Evolutionary conservation across 1,140 invertebrate genomes (phyloP).

Genomic region (Drosophila pectinifera): DNA sequence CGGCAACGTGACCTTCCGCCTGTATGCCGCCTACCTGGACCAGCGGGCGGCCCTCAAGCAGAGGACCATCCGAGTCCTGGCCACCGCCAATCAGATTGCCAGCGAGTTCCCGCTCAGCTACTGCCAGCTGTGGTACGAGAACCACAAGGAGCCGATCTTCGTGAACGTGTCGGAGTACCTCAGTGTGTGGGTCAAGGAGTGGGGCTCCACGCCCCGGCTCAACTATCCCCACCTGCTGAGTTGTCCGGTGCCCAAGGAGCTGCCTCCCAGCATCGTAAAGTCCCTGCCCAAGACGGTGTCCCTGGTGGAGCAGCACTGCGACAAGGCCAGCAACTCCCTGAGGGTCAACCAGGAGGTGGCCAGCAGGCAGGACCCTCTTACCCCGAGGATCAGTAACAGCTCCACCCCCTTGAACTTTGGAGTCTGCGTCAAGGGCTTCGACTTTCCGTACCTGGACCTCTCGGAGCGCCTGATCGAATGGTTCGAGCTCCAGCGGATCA

Average conservation of each 20-base stretch:
- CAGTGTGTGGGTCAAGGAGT: slow-evolving; percentile 95
- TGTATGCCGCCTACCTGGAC: slow-evolving; percentile 95
- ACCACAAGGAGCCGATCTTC: slow-evolving; percentile 89
- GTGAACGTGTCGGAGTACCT: slow-evolving; percentile 92
- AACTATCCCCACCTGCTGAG: slow-evolving; percentile 95
- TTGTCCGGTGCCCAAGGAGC: slow-evolving; percentile 91
- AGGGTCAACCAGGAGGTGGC: slow-evolving; percentile 89
- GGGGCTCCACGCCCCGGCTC: slow-evolving; percentile 94
- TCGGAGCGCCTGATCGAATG: slow-evolving; percentile 95
- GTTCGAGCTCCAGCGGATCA: slow-evolving; percentile 93
- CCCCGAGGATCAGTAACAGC: slow-evolving; percentile 30
- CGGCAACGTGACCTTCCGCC: slow-evolving; percentile 92
- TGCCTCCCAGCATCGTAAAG: slow-evolving; percentile 85
- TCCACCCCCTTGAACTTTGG: slow-evolving; percentile 90
- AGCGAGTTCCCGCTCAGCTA: slow-evolving; percentile 88
- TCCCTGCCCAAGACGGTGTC: slow-evolving; percentile 92
- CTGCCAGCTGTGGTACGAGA: slow-evolving; percentile 95
- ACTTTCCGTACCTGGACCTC: slow-evolving; percentile 95
- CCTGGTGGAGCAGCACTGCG: slow-evolving; percentile 91
- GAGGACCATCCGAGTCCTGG: slow-evolving; percentile 90
- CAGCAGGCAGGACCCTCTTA: not conserved
- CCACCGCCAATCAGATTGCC: slow-evolving; percentile 93
- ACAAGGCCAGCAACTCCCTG: slow-evolving; percentile 92
- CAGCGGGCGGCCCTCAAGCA: slow-evolving; percentile 89
- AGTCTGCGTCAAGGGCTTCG: slow-evolving; percentile 96